Evolutionary conservation across 2,888 invertebrate species (phyloP), one percentile per base, ranked within the genome.

Genomic region (Ethmia dodecea): DNA sequence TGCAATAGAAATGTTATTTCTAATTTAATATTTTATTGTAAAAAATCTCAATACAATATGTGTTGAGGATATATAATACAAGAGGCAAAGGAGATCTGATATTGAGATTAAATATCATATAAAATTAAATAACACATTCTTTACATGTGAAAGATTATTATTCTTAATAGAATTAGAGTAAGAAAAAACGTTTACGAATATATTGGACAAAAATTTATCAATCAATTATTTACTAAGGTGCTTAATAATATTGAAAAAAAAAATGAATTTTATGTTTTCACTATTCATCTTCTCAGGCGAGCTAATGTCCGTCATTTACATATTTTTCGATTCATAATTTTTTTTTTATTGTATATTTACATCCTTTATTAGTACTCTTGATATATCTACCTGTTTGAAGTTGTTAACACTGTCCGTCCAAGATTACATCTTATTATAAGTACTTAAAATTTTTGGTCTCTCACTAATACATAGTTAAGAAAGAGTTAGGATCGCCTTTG

Each of bases 1-100:
- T 84, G 83, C 83, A 84, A 84, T 84, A 81, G 80, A 72, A 63
- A 71, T 73, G 74, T 80, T 81, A 78, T 74, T 63, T 60, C 69
- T 64, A 70, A 69, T 68, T 70, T 63, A 58, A 76, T 64, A 74
- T 79, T 78, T 74, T 73, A 76, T 69, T 61, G 59, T 60, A 57
- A 47, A 50, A 45, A 11, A 62, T 64, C 49, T 60, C 58, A 53
- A 52, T 53, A 45, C 27, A 31, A 50, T 35, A 37, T 55, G 34
- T 44, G 54, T 66, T 62, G 60, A 58, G 62, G 58, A 58, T 55
- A 60, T 65, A 60, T 65, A 63, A 58, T 59, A 56, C 46, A 52
- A 52, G 55, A 63, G 60, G 60, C 11, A 84, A 80, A 44, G 47
- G 43, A 55, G 55, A 51, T 45, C 83, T 84, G 84, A 84, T 70